Conservation (phyloP, 2,797 vertebrate species). For the Geotrypetes seraphini region DNA sequence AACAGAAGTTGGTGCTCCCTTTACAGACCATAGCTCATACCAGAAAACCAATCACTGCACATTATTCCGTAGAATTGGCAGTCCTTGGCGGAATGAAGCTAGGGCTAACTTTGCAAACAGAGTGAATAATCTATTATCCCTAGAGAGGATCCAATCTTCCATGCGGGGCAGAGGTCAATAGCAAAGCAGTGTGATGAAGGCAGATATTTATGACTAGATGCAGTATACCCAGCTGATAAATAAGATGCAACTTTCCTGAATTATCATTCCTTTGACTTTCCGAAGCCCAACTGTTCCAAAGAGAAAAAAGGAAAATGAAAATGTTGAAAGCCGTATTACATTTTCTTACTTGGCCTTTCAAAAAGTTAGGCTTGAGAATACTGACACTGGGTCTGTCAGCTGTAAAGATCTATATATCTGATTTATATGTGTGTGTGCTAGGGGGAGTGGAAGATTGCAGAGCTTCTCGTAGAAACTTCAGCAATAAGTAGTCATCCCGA, state of each 20-base stretch:
- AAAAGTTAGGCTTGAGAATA: constrained; percentile 24
- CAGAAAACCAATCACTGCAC: neutral
- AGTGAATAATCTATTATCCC: constrained; percentile 17
- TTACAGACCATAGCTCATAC: neutral
- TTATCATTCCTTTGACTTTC: constrained; percentile 20
- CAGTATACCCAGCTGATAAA: neutral
- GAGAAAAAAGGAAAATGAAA: constrained; percentile 23
- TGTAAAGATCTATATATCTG: constrained; percentile 28
- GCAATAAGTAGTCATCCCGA: constrained; percentile 23
- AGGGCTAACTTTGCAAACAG: constrained; percentile 3
- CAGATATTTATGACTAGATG: rapidly evolving
- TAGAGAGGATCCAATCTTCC: constrained; percentile 4
- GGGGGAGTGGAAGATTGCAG: too few relatives aligned
- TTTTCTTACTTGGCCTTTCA: constrained; percentile 21
- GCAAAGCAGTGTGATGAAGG: neutral
- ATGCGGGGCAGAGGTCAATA: constrained; percentile 5
- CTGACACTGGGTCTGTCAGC: constrained; percentile 18
- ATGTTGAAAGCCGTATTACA: constrained; percentile 27
- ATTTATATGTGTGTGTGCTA: too few relatives aligned
- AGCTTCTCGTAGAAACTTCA: constrained; percentile 25
- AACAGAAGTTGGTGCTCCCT: constrained; percentile 9
- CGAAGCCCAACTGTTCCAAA: neutral
- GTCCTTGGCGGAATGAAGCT: neutral
- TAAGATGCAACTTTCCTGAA: constrained; percentile 6
- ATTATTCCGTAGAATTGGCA: constrained; percentile 12